Evolutionary conservation across 1,140 invertebrate genomes (phyloP), one percentile per base, ranked within the genome.

Genomic region (Megalopta genalis): DNA sequence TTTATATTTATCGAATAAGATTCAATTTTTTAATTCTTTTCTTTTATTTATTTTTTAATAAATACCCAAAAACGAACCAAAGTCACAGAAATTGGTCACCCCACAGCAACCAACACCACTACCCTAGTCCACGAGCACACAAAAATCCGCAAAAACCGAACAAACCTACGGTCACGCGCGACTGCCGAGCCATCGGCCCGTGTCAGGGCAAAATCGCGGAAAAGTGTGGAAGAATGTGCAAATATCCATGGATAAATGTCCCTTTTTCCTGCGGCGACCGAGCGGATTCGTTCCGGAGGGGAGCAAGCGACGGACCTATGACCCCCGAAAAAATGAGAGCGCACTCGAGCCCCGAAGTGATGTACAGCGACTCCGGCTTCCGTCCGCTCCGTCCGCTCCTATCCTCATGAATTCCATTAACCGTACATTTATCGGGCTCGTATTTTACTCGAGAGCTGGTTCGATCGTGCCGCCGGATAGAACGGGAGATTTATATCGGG

Each of bases 361-460:
- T 87, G 80, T 89, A 87, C 84, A 81, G 77, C 75, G 70, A 59
- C 73, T 65, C 70, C 69, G 77, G 78, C 72, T 79, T 73, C 73
- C 77, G 77, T 23, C 39, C 81, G 60, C 70, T 32, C 77, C 77
- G 77, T 68, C 63, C 70, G 25, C 77, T 72, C 46, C 25, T 4
- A 23, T 66, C 65, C 86, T 87, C 87, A 90, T 92, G 90, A 91
- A 90, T 90, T 90, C 81, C 77, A 85, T 85, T 88, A 77, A 46
- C 66, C 69, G 42, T 18, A 25, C 60, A 27, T 75, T 77, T 52
- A 70, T 57, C 64, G 27, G 9, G n/a, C 54, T 59, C 27, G 27
- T 80, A 80, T 68, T 75, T 75, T 64, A 80, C 68, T 60, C 32
- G 16, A 2, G 14, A n/a, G 18, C 37, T 23, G 37, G 21, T 46